Base-by-base conservation (phyloP, 2,797 vertebrate genomes). In the Sebastes iracundus region DNA sequence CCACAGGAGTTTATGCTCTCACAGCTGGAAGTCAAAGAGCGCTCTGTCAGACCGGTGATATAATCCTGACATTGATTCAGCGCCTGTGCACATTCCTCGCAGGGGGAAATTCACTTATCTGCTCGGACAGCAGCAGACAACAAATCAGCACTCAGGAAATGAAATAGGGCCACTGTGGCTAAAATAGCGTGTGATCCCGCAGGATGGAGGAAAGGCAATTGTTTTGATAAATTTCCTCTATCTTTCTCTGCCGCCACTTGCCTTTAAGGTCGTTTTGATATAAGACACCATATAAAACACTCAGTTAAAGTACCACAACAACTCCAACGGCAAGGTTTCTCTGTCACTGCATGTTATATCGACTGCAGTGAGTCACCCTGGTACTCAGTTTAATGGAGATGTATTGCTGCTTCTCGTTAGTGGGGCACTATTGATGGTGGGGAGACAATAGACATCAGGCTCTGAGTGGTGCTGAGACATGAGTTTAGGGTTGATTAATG, bases 81-180 rank as follows among this genome's bases (percentile, higher is more conserved):
- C 14, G 12, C 74, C 64, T 60, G 62, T 27, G 75, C 86, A 82
- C 84, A 92, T 91, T 94, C 87, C 87, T 86, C 27, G 7, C 42
- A 23, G 60, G 78, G 69, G 82, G 74, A 90, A 85, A 88, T 91
- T 75, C 61, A 86, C 78, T 93, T 88, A 85, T 91, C 82, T 82
- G 25, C 67, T 72, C 12, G 73, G 79, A 87, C 67, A 68, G 84
- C 72, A 62, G 80, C 79, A 68, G 67, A 83, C 85, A 87, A 86
- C 87, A 87, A 90, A 91, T 91, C 87, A 84, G 69, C 77, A 18
- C 70, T 32, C 79, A 86, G 89, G 85, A 92, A 94, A 91, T 90
- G 61, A 92, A 92, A 86, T 67, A 2, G 73, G 12, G 65, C 53
- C 67, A 4, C 65, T 69, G 71, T 70, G 55, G 70, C 63, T 78